Conservation (phyloP, 1,140 invertebrate species). For the Caligus rogercresseyi region DNA sequence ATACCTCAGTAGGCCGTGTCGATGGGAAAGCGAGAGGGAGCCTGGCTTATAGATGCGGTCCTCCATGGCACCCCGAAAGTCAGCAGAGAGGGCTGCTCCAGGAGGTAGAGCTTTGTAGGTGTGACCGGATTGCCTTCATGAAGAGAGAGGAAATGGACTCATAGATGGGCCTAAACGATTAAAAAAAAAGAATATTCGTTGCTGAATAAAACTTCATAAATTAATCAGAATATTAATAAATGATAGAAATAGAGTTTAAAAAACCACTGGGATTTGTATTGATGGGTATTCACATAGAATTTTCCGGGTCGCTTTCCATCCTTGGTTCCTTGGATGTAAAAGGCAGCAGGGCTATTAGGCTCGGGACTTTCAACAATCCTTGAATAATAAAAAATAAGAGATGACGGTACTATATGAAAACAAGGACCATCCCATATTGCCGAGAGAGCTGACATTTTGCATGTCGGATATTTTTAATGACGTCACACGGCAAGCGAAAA, state of each 20-base stretch:
- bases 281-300: constrained; percentile 24
- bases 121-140: constrained; percentile 33
- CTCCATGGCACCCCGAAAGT: constrained; percentile 27
- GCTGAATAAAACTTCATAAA: constrained; percentile 16
- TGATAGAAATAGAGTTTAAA: background rate
- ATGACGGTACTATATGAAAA: no score
- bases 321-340: constrained; percentile 23
- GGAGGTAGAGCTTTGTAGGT: constrained; percentile 28
- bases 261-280: constrained; percentile 20
- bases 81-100: constrained; percentile 24
- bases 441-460: no score
- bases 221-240: background rate
- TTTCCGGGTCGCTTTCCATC: constrained; percentile 24
- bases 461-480: constrained; percentile 23
- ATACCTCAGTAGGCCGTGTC: constrained; percentile 33
- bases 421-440: no score
- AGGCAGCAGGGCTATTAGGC: constrained; percentile 22
- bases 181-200: constrained; percentile 16
- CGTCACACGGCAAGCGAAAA: constrained; percentile 23
- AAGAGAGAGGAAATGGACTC: constrained; percentile 27
- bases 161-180: constrained; percentile 27
- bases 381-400: constrained; percentile 10
- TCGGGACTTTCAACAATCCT: constrained; percentile 23
- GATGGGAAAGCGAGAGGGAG: constrained; percentile 30
- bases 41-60: constrained; percentile 25